phyloP scores from a whole-genome alignment of 2,888 invertebrate species.

The Flabesymbios commensalis region DNA sequence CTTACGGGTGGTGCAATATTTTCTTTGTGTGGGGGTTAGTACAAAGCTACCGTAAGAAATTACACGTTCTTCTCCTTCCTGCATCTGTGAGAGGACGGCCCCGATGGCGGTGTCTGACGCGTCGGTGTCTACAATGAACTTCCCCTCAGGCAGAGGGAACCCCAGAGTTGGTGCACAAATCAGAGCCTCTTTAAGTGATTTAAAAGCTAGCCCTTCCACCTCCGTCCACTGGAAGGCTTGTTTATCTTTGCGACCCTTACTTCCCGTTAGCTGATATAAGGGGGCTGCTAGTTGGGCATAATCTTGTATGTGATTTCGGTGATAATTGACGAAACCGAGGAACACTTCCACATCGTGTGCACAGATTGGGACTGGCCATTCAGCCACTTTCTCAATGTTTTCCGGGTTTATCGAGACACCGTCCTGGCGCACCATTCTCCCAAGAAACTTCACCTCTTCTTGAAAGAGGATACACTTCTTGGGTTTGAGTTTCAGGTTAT shows the following conservation, averaged over 20 bases:
- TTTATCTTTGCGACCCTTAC: too few relatives aligned
- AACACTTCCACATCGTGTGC: too few relatives aligned
- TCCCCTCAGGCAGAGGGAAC: slow-evolving; percentile 20
- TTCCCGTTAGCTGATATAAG: too few relatives aligned
- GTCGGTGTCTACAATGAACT: slow-evolving; percentile 36
- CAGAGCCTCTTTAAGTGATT: slow-evolving; percentile 20
- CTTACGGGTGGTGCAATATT: slow-evolving; percentile 24
- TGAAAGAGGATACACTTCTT: slow-evolving; percentile 29
- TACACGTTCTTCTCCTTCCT: slow-evolving; percentile 33
- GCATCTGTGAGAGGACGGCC: slow-evolving; percentile 24
- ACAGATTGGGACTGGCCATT: too few relatives aligned
- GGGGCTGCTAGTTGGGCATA: too few relatives aligned
- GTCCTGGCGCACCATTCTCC: neutral
- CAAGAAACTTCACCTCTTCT: slow-evolving; percentile 23
- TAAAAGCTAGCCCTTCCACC: slow-evolving; percentile 13
- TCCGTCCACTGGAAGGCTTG: slow-evolving; percentile 21
- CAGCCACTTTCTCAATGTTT: too few relatives aligned
- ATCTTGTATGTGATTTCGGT: too few relatives aligned
- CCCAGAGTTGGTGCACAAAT: slow-evolving; percentile 14
- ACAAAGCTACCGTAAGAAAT: slow-evolving; percentile 25
- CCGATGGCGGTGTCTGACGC: slow-evolving; percentile 36
- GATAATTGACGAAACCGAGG: too few relatives aligned
- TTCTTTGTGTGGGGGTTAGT: slow-evolving; percentile 14
- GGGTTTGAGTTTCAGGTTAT: slow-evolving; percentile 6
- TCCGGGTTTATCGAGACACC: neutral